Base-by-base conservation (phyloP, 2,888 invertebrate species). In the Aproaerema taeniolella region DNA sequence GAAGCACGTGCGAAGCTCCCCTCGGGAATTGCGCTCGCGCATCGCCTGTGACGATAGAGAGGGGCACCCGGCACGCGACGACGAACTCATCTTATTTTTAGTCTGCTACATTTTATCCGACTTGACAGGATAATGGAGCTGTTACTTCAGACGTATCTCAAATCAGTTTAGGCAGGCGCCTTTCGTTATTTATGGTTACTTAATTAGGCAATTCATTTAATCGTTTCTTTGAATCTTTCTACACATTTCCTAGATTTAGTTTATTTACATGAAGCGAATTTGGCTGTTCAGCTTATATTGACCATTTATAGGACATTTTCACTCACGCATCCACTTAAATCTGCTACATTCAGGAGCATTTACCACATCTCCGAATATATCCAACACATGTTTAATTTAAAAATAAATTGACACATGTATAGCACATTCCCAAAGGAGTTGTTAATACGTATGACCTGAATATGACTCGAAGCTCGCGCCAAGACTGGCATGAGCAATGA, bases 1-100 rank as follows among this genome's bases (percentile, higher is more conserved):
- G n/a, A n/a, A 67, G 75, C 80, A 77, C 82, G 83, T 78, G 80
- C 73, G 61, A 60, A 54, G 52, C 61, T 60, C 70, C 72, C 70
- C 68, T 72, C 61, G 43, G 45, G 46, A 56, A 51, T 54, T 76
- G 80, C 76, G 76, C 70, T 48, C 49, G 73, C 73, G 74, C 72
- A 67, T 40, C 52, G 47, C 45, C 46, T 45, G 50, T 61, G 61
- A 59, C 58, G 49, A 53, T 52, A 58, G 56, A 61, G 47, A 50
- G 57, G 50, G 47, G 52, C 49, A 55, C 53, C 41, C 62, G 51
- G 64, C 77, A 75, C 72, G 72, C 72, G 75, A 71, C 72, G 49
- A 56, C n/a, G n/a, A 55, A 58, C 56, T 39, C 52, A 46, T 50
- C 54, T 64, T 72, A 74, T 74, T 75, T 67, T 61, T 76, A 73